Base-by-base conservation (phyloP, 1,140 invertebrate species). In the Druon quercuslanigerum region DNA sequence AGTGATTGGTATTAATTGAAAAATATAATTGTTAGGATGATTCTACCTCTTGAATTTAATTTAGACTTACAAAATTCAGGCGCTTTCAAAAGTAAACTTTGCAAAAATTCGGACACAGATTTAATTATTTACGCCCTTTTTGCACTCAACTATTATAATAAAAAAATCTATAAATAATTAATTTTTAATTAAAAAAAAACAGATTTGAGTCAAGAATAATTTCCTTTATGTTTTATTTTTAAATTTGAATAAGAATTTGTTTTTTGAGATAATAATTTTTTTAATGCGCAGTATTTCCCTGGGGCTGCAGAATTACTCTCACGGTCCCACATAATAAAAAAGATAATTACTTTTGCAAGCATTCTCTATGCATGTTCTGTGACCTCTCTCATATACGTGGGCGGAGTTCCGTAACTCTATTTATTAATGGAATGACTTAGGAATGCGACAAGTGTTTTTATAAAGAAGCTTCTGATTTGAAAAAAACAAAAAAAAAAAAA, bases 401-500 rank as follows among this genome's bases (percentile, higher is more conserved):
- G 57, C 16, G 57, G 57, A 33, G 57, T 66, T 66, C 25, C 25
- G 25, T 66, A 66, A 66, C 40, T 25, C 25, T 40, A 66, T 66
- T 66, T 66, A 66, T 66, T 66, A 66, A 66, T 66, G 57, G 57
- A 25, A 66, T 40, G 57, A n/a, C 33, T 66, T 66, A n/a, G 14
- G 57, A 66, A 66, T 66, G 57, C 57, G 57, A 66, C 57, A 66
- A 66, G 25, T 66, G 57, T 66, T 40, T 66, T 66, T 14, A 40
- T 2, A 66, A 66, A 40, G 57, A 66, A 66, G 16, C 57, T 66
- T 13, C n/a, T 40, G 11, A 40, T 66, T n/a, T n/a, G n/a, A n/a
- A n/a, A n/a, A n/a, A n/a, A n/a, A n/a, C n/a, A n/a, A n/a, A n/a
- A n/a, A n/a, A n/a, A n/a, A n/a, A 33, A 66, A 66, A 33, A 14